Base-by-base conservation (phyloP, 2,888 invertebrate genomes). In the Cryptops parisi region DNA sequence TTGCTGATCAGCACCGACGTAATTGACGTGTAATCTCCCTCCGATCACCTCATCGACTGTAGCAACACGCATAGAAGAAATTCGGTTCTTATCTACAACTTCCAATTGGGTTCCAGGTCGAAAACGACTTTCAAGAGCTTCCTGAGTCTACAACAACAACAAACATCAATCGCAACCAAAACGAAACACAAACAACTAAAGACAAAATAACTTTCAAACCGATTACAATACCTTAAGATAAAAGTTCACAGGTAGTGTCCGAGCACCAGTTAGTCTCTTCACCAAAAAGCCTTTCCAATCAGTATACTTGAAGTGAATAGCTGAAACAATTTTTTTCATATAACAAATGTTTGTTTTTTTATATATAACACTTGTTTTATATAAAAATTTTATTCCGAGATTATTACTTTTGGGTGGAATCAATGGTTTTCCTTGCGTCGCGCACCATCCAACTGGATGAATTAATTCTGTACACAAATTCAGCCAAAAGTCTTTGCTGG, bases 401-500 rank as follows among this genome's bases (percentile, higher is more conserved):
- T 49, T 50, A 72, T 70, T 68, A 79, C 78, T 84, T 68, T 82
- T 81, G 12, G 96, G 96, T 19, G 96, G 94, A 68, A 94, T 93
- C 6, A 96, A 74, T 1, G 93, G 93, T 67, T 93, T 91, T 26
- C 91, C 91, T 56, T 91, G 79, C 0, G 89, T 87, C 2, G 94
- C 94, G 72, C 94, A 94, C 94, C 96, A 97, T 4, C 96, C 96
- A 3, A 97, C 93, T 17, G 91, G 89, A 71, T 94, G 91, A n/a
- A 97, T 87, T 65, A 87, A 84, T 21, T 87, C 83, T 56, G 88
- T 86, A 69, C 93, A 91, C 48, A 97, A 73, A 63, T 93, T 93
- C 3, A 94, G 84, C 96, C 96, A 97, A 69, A 97, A 96, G 70
- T 97, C 96, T 68, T 87, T 84, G 24, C 83, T 79, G 54, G 79